Percentiles rank a stretch among this genome's conserved stretches.
phyloP scores from a whole-genome alignment of 35 echinoderm and acorn worm genomes.

The Acanthaster planci region DNA sequence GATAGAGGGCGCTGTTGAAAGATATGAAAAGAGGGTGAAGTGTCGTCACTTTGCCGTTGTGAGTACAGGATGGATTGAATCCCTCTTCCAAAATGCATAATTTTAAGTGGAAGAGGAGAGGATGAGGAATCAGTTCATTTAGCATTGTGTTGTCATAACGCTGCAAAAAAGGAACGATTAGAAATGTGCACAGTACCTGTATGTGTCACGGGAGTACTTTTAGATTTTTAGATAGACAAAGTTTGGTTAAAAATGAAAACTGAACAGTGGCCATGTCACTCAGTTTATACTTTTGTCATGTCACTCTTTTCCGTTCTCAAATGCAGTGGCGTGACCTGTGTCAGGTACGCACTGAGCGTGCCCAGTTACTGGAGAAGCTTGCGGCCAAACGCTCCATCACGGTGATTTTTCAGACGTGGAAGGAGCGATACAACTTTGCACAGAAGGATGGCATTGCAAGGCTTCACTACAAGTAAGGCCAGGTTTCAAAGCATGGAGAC shows the following conservation, averaged over 20 bases:
- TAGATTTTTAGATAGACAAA: not conserved
- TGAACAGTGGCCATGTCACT: not conserved
- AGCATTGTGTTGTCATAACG: too few relatives aligned
- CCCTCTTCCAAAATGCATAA: too few relatives aligned
- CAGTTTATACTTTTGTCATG: too few relatives aligned
- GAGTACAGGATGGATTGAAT: too few relatives aligned
- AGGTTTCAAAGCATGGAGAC: too few relatives aligned
- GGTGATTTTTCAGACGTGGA: conserved; percentile 34
- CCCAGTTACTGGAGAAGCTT: conserved; percentile 32
- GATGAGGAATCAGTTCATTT: too few relatives aligned
- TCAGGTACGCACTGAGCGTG: conserved; percentile 29
- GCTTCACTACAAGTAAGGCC: conserved; percentile 51
- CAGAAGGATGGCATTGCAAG: conserved; percentile 39
- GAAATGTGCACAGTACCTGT: too few relatives aligned
- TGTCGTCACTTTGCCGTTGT: conserved; percentile 22
- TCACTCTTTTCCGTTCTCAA: not conserved
- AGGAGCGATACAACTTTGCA: conserved; percentile 32
- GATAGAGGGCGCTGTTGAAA: conserved; percentile 19
- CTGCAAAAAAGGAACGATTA: too few relatives aligned
- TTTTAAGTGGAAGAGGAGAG: too few relatives aligned
- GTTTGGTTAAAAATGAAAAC: not conserved
- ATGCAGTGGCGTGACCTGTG: conserved; percentile 29
- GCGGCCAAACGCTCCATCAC: conserved; percentile 18
- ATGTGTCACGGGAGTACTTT: too few relatives aligned
- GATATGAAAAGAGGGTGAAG: conserved; percentile 6